phyloP scores from a whole-genome alignment of 2,113 vertebrate species.

The Vidua macroura region DNA sequence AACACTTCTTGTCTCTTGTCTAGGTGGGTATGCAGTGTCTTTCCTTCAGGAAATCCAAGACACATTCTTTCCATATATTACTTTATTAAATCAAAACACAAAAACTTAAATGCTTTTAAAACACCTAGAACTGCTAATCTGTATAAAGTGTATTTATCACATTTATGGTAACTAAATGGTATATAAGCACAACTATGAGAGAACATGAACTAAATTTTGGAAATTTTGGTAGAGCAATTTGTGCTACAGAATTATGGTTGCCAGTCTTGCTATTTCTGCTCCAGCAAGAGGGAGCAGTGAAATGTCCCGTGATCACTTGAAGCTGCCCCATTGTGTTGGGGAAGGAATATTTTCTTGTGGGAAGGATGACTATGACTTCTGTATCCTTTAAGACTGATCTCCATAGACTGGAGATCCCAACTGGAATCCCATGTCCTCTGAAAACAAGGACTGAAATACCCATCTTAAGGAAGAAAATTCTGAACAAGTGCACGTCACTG shows the following conservation, averaged over 20 bases:
- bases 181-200: not conserved
- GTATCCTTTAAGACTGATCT: not conserved
- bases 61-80: not conserved
- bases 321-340: rapidly evolving
- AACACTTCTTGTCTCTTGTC: not conserved
- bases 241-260: not conserved
- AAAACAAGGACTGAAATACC: not conserved
- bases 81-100: not conserved
- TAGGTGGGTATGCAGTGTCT: not conserved
- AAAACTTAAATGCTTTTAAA: not conserved
- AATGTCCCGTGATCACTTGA: not conserved
- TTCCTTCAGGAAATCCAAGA: not conserved
- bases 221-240: not conserved
- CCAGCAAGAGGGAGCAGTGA: not conserved
- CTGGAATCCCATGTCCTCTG: not conserved
- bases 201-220: not conserved
- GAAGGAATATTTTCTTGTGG: not conserved
- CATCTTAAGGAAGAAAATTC: not conserved
- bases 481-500: not conserved
- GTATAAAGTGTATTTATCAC: not conserved
- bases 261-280: not conserved
- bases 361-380: not conserved
- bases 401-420: not conserved
- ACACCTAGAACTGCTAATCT: not conserved
- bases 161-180: not conserved